phyloP scores from a whole-genome alignment of 2,797 vertebrate species.

The Silurus lanzhouensis region DNA sequence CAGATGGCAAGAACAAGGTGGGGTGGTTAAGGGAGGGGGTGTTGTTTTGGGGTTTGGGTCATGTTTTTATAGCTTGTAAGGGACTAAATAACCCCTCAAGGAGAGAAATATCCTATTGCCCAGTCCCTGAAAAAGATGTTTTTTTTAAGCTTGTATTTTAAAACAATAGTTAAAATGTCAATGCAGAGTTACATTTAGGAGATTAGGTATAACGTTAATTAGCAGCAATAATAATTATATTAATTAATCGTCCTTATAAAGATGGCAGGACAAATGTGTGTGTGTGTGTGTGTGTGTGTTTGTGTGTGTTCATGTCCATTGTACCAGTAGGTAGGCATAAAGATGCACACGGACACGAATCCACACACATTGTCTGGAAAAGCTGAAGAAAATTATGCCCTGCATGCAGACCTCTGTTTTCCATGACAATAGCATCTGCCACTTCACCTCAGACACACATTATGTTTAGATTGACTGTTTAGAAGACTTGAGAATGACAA shows the following conservation, averaged over 20 bases:
- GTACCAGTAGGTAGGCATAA: constrained; percentile 4
- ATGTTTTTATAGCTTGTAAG: constrained; percentile 3
- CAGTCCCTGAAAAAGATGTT: neutral
- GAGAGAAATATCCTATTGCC: neutral
- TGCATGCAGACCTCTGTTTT: constrained; percentile 24
- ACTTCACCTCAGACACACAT: neutral
- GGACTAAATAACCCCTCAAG: neutral
- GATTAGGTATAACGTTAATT: neutral
- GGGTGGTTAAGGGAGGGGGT: neutral
- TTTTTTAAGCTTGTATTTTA: neutral
- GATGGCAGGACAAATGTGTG: no score
- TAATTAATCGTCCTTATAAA: neutral
- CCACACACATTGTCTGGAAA: constrained; percentile 37
- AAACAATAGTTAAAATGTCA: neutral
- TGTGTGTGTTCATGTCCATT: neutral
- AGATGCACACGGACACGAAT: neutral
- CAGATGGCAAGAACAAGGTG: constrained; percentile 31
- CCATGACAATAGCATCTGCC: constrained; percentile 21
- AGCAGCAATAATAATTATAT: neutral
- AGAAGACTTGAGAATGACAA: constrained; percentile 16
- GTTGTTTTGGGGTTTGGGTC: neutral
- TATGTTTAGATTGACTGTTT: constrained; percentile 23
- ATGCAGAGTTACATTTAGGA: neutral
- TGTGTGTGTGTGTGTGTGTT: neutral
- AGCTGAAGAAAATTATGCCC: constrained; percentile 32